These are phyloP conservation scores for Peromyscus leucopus DNA, from an alignment of 2,113 vertebrate species.

Conservation along the genomic window DNA sequence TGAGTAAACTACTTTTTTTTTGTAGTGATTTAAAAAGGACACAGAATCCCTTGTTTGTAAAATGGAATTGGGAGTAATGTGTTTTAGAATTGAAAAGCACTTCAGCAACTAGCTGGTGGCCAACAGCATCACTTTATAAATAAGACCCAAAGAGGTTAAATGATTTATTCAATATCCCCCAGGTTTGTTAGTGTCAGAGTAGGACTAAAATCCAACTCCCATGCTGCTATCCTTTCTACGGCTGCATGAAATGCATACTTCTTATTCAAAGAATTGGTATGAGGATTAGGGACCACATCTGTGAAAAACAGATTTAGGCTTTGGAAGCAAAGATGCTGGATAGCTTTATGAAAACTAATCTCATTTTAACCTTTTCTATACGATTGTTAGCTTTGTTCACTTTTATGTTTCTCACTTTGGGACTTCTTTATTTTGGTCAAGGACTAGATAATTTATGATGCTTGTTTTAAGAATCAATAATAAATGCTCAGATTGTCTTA, in stretches of 20 bases:
- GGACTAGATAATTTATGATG: constrained; percentile 74
- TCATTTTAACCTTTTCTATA: constrained; percentile 79
- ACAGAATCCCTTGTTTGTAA: constrained; percentile 68
- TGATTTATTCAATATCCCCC: constrained; percentile 64
- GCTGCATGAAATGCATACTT: constrained; percentile 47
- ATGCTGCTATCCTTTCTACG: not conserved
- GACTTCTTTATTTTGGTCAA: constrained; percentile 41
- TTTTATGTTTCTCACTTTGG: constrained; percentile 74
- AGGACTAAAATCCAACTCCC: constrained; percentile 40
- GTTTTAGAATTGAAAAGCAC: constrained; percentile 66
- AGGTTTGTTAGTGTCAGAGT: constrained; percentile 22
- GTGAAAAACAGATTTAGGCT: constrained; percentile 79
- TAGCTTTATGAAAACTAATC: constrained; percentile 77
- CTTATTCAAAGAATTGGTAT: constrained; percentile 77
- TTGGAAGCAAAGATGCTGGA: constrained; percentile 74
- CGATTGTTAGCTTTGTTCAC: constrained; percentile 75
- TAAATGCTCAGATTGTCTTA: constrained; percentile 73
- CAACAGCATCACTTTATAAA: constrained; percentile 65
- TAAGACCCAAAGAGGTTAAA: constrained; percentile 66
- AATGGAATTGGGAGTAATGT: constrained; percentile 57
- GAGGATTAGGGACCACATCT: constrained; percentile 80
- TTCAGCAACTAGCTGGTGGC: constrained; percentile 66
- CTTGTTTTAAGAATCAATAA: constrained; percentile 78
- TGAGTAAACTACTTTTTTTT: constrained; percentile 53
- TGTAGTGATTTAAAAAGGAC: constrained; percentile 39